Evolutionary conservation across 2,888 invertebrate species (phyloP).

Genomic region (Anticlea derivata): DNA sequence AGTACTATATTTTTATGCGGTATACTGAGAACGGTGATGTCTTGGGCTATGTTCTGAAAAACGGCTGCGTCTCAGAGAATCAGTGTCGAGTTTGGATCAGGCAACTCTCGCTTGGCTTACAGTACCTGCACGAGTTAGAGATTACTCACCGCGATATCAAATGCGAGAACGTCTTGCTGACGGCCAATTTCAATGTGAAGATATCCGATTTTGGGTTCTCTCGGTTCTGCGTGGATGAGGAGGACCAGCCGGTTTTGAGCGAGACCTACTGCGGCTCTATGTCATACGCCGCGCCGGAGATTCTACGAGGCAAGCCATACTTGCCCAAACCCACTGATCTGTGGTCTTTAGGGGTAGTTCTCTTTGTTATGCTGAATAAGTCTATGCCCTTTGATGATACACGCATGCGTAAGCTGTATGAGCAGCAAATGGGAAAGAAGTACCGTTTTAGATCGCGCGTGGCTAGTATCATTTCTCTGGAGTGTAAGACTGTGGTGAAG

Average conservation of each 20-base stretch:
- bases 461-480: constrained; percentile 78
- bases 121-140: constrained; percentile 89
- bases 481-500: constrained; percentile 85
- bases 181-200: constrained; percentile 89
- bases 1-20: constrained; percentile 92
- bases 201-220: constrained; percentile 93
- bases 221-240: constrained; percentile 67
- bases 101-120: constrained; percentile 87
- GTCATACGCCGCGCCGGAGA: constrained; percentile 94
- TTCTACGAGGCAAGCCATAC: constrained; percentile 89
- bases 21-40: constrained; percentile 91
- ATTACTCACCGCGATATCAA: constrained; percentile 92
- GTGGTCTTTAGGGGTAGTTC: constrained; percentile 91
- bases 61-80: constrained; percentile 87
- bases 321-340: constrained; percentile 89
- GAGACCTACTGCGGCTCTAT: constrained; percentile 94
- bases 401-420: constrained; percentile 88
- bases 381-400: constrained; percentile 93
- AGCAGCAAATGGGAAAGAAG: constrained; percentile 84
- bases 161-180: constrained; percentile 91
- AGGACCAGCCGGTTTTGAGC: constrained; percentile 80
- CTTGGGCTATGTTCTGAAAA: constrained; percentile 87
- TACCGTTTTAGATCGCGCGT: constrained; percentile 87
- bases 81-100: constrained; percentile 89
- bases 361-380: constrained; percentile 93